Percentiles rank a stretch among this genome's conserved stretches.
Conservation (phyloP, 1,140 invertebrate species). For the Carposina sasakii region DNA sequence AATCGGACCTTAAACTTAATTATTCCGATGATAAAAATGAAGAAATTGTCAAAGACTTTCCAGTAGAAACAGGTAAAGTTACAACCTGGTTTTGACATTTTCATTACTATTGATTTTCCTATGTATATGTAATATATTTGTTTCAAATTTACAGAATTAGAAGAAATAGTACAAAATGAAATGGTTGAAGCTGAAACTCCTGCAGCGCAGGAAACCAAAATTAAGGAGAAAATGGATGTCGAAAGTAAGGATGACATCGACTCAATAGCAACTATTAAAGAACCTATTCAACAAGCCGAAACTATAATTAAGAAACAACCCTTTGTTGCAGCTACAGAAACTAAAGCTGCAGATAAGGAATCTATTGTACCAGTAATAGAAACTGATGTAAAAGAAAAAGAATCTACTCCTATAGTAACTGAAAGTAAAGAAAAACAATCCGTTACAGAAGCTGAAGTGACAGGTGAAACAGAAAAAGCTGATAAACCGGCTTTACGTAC, state of each 20-base stretch:
- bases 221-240: conserved; percentile 6
- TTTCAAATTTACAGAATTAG: too few relatives aligned
- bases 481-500: conserved; percentile 20
- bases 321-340: too few relatives aligned
- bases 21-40: conserved; percentile 44
- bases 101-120: too few relatives aligned
- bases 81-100: too few relatives aligned
- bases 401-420: background rate
- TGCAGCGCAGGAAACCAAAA: conserved; percentile 2
- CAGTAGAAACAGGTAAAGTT: conserved; percentile 18
- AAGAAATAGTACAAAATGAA: conserved; percentile 10
- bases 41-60: conserved; percentile 16
- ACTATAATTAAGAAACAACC: too few relatives aligned
- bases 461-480: conserved; percentile 7
- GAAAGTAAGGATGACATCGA: too few relatives aligned
- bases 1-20: conserved; percentile 37
- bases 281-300: too few relatives aligned
- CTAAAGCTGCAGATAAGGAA: conserved; percentile 5
- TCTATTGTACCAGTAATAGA: conserved; percentile 1
- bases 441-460: background rate
- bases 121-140: too few relatives aligned
- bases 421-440: conserved; percentile 5
- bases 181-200: conserved; percentile 4
- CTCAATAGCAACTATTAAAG: too few relatives aligned
- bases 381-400: conserved; percentile 6